Evolutionary conservation across 2,113 vertebrate species (phyloP).

Genomic region (Riparia riparia): DNA sequence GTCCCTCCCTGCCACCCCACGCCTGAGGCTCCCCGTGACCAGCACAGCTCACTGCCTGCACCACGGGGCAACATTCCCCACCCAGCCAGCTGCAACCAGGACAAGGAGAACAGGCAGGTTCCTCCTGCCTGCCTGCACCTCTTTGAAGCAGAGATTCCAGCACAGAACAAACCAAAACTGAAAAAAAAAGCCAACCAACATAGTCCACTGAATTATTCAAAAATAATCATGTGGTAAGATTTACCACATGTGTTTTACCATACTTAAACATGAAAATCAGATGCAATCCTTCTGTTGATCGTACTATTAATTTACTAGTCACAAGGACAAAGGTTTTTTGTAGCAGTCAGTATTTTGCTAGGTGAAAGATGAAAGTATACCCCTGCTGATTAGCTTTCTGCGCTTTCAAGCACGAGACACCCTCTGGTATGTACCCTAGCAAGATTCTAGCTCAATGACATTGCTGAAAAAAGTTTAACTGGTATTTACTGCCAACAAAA

Average conservation of each 20-base stretch:
- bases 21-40: background rate
- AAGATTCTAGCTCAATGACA: background rate
- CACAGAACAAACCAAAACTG: background rate
- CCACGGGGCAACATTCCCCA: background rate
- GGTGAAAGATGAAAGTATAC: background rate
- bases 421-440: background rate
- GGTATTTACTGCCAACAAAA: slow-evolving; percentile 1
- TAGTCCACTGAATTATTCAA: background rate
- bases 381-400: background rate
- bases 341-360: background rate
- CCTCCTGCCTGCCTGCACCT: background rate
- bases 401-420: background rate
- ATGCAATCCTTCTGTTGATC: background rate
- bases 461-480: background rate
- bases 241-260: background rate
- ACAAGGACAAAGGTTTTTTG: background rate
- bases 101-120: background rate
- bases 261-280: background rate
- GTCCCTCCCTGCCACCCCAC: background rate
- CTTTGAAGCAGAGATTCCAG: background rate
- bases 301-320: background rate
- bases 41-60: background rate
- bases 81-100: background rate
- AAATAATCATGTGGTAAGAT: background rate
- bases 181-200: background rate